Percentiles rank a stretch among this genome's conserved stretches.
phyloP scores from a whole-genome alignment of 2,888 invertebrate species.

The Perizoma affinitatum region DNA sequence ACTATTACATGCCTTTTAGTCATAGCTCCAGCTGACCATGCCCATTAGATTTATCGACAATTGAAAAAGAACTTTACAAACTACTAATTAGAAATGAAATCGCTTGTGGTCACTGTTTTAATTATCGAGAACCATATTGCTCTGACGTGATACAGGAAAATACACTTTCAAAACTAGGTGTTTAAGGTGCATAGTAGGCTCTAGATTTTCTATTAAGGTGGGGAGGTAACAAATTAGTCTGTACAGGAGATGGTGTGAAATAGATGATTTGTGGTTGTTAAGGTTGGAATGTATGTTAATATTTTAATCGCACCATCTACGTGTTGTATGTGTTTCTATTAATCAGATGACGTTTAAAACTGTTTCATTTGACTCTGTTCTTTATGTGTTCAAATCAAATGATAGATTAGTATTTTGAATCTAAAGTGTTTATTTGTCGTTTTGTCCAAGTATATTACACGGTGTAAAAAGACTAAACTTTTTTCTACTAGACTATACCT shows the following conservation, averaged over 20 bases:
- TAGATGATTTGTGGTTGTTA: conserved; percentile 14
- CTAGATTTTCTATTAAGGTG: conserved; percentile 1
- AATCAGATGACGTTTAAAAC: conserved; percentile 11
- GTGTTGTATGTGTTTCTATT: conserved; percentile 19
- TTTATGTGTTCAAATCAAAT: neutral
- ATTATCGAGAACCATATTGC: conserved; percentile 25
- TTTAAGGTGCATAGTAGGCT: conserved; percentile 7
- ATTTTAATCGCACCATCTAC: conserved; percentile 16
- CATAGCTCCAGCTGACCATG: conserved; percentile 19
- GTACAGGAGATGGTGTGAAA: conserved; percentile 22
- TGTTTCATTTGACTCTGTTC: neutral
- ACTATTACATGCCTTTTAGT: conserved; percentile 26
- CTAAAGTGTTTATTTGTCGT: too few relatives aligned
- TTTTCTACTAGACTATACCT: too few relatives aligned
- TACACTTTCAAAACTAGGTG: neutral
- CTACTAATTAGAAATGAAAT: conserved; percentile 3
- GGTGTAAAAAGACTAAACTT: too few relatives aligned
- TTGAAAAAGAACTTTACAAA: conserved; percentile 12
- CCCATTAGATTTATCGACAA: conserved; percentile 10
- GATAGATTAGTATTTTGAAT: too few relatives aligned
- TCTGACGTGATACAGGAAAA: conserved; percentile 2
- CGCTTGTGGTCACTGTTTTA: conserved; percentile 16
- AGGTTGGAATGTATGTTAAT: conserved; percentile 22
- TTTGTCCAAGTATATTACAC: too few relatives aligned
- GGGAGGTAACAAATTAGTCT: conserved; percentile 21